Base-by-base conservation (phyloP, 2,113 vertebrate genomes). In the Blennius ocellaris region DNA sequence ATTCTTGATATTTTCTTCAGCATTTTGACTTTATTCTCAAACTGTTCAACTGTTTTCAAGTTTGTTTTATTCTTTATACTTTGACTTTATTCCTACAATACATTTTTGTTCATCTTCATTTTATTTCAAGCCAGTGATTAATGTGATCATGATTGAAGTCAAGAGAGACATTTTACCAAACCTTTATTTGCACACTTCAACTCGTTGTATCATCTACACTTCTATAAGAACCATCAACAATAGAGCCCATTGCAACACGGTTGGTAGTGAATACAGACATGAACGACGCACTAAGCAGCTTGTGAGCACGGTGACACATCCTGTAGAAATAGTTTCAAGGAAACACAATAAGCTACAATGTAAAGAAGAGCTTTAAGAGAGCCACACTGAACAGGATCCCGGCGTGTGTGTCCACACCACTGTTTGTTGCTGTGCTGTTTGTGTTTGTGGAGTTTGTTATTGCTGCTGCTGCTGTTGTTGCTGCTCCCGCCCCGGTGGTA, bases 131-230 rank as follows among this genome's bases (percentile, higher is more conserved):
- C n/a, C n/a, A n/a, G n/a, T n/a, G n/a, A n/a, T n/a, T n/a, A n/a
- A n/a, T n/a, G n/a, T n/a, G n/a, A n/a, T n/a, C n/a, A n/a, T n/a
- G n/a, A n/a, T n/a, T n/a, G n/a, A n/a, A n/a, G 17, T 50, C 49
- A 37, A 21, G 16, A 49, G 3, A 50, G 4, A 15, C 5, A 11
- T 58, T 62, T 5, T 12, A 38, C 21, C 44, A 39, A 43, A 45
- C 30, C 10, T 67, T 71, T 64, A 71, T 56, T 54, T 30, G 30
- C 43, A 52, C 12, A 77, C 37, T 51, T 44, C 5, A 64, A 63
- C n/a, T 52, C 72, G 57, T 10, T 43, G 76, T 5, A 66, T 86
- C 82, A 81, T 76, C 36, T 69, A 73, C 63, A 64, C 48, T 36
- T 59, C 37, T 5, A 41, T 66, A 65, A 30, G 21, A 30, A 45